Base-by-base conservation (phyloP, 2,888 invertebrate species). In the Clanis bilineata region DNA sequence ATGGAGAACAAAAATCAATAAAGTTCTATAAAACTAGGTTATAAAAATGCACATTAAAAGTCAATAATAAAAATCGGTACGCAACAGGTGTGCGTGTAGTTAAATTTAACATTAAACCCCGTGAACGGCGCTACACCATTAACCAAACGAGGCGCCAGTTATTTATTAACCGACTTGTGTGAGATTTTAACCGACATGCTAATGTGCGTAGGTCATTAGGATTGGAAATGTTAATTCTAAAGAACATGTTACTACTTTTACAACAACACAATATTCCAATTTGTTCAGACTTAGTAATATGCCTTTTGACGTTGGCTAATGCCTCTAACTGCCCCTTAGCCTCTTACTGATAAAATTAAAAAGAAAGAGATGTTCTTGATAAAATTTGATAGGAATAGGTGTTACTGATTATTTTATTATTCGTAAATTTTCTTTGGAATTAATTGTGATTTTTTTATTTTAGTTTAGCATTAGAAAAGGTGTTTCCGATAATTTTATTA, bases 121-220 rank as follows among this genome's bases (percentile, higher is more conserved):
- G 32, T 51, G 18, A 51, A 51, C 10, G 51, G 51, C 41, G 18
- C 51, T 18, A 28, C 51, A 15, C 51, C 51, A 51, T 51, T 32
- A 51, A 32, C 51, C 51, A 51, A 51, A 51, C 28, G 51, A 32
- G 51, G 51, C 32, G 51, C 51, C 25, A 23, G 9, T 28, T 28
- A n/a, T 32, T 25, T 32, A 51, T 32, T 51, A 51, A 51, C 51
- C 18, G 41, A 41, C 18, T 9, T 12, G 9, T 41, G 41, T 39
- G 15, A 21, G 41, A 41, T 41, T 41, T 36, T 18, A 41, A 41
- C 41, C 51, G 10, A 51, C 10, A 22, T 12, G 23, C 18, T 44
- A 44, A 44, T 23, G 44, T 44, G 6, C 41, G n/a, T 18, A 41
- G 15, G 41, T 18, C 3, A 22, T 44, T 41, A 6, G 6, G 41